These are phyloP conservation scores for Caenorhabditis japonica DNA, from an alignment of 2,888 invertebrate species.

Conservation along the genomic window DNA sequence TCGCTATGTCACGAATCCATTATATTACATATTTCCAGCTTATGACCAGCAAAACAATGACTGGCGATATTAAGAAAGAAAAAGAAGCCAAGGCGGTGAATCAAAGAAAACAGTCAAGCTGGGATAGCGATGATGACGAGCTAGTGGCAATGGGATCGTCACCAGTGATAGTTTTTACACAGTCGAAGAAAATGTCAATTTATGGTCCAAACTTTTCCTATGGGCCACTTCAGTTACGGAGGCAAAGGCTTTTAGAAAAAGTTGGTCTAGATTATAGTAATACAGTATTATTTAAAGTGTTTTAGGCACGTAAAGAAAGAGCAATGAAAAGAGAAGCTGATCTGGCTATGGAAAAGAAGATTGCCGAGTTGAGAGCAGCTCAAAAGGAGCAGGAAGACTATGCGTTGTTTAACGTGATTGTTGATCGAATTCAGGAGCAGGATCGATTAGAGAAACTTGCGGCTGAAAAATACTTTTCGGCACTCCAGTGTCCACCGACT, in stretches of 20 bases:
- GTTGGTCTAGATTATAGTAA: neutral
- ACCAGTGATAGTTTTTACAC: constrained; percentile 16
- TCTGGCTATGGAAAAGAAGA: constrained; percentile 3
- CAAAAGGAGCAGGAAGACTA: constrained; percentile 3
- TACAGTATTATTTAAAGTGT: too few relatives aligned
- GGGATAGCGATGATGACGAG: constrained; percentile 15
- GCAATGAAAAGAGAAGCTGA: constrained; percentile 31
- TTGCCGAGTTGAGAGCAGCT: constrained; percentile 14
- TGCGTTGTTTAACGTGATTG: neutral
- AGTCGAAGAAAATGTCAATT: constrained; percentile 34
- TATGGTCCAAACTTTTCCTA: constrained; percentile 33
- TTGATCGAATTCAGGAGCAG: too few relatives aligned
- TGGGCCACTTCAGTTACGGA: constrained; percentile 29
- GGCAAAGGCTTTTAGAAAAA: constrained; percentile 28
- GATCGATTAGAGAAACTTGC: too few relatives aligned
- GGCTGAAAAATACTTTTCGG: too few relatives aligned
- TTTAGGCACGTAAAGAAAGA: too few relatives aligned
- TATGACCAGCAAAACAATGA: too few relatives aligned
- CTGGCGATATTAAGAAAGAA: constrained; percentile 10
- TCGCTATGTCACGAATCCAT: too few relatives aligned
- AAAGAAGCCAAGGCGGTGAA: too few relatives aligned
- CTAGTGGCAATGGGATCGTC: constrained; percentile 16
- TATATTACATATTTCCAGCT: too few relatives aligned
- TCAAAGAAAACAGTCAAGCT: neutral
- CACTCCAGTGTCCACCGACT: too few relatives aligned